Conservation (phyloP, 2,888 invertebrate genomes). For the Tetranychus piercei region DNA sequence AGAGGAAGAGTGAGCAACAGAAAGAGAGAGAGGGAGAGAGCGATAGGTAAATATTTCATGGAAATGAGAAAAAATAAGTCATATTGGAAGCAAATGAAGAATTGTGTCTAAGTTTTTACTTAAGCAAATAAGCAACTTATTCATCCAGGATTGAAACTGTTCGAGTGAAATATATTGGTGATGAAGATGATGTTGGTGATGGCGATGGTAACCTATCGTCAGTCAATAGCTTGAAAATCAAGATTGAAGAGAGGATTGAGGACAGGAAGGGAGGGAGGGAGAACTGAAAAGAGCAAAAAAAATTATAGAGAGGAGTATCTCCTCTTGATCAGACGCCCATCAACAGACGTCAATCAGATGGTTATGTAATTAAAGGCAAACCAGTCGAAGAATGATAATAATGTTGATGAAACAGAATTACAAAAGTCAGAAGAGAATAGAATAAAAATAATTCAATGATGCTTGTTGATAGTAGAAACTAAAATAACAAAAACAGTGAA, state of each 20-base stretch:
- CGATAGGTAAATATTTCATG: neutral
- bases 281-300: conserved; percentile 3
- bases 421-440: too few species aligned
- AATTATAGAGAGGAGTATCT: neutral
- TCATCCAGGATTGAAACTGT: neutral
- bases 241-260: neutral
- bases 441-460: too few species aligned
- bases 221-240: neutral
- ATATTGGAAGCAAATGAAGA: neutral
- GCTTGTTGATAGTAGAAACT: too few species aligned
- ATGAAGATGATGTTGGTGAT: conserved; percentile 1
- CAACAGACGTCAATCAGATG: too few species aligned
- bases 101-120: neutral
- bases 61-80: conserved; percentile 1
- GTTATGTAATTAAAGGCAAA: too few species aligned
- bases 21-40: neutral
- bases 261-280: conserved; percentile 4
- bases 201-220: neutral
- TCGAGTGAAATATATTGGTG: conserved; percentile 1
- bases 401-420: too few species aligned
- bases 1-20: neutral
- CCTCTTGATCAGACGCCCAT: too few species aligned
- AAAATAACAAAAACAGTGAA: too few species aligned
- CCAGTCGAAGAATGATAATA: too few species aligned
- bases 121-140: neutral